A percentile compares a stretch with the other conserved stretches of the same genome.
Conservation (phyloP, 2,797 vertebrate species). For the Merluccius polli region DNA sequence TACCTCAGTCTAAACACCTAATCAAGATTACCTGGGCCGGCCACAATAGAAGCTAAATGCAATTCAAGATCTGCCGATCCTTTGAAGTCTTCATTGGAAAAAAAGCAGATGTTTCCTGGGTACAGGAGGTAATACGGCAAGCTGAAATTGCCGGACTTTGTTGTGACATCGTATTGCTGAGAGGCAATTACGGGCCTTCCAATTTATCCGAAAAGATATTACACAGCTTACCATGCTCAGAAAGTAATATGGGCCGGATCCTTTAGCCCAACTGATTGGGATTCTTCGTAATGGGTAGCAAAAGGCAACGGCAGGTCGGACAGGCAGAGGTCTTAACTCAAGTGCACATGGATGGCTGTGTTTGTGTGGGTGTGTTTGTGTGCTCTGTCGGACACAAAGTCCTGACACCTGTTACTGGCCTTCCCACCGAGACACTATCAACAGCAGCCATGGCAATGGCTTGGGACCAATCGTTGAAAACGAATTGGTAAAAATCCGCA, state of each 20-base stretch:
- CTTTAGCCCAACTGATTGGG: constrained; percentile 97
- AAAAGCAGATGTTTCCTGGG: constrained; percentile 93
- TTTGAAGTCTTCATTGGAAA: constrained; percentile 94
- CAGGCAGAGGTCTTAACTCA: constrained; percentile 80
- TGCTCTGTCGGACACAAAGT: constrained; percentile 26
- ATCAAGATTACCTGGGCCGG: constrained; percentile 94
- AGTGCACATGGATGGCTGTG: constrained; percentile 36
- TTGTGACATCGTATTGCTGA: constrained; percentile 91
- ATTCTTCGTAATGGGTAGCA: constrained; percentile 91
- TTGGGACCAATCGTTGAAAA: neutral
- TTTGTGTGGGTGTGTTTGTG: constrained; percentile 32
- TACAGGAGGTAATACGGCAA: constrained; percentile 92
- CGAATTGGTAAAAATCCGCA: neutral
- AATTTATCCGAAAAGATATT: constrained; percentile 98
- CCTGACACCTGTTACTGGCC: constrained; percentile 46
- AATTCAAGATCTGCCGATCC: constrained; percentile 92
- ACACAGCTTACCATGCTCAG: constrained; percentile 97
- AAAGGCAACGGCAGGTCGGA: constrained; percentile 67
- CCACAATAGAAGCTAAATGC: constrained; percentile 99
- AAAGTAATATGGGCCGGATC: constrained; percentile 94
- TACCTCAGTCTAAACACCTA: constrained; percentile 99
- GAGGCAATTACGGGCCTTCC: constrained; percentile 94
- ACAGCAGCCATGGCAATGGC: neutral
- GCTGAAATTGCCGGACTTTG: constrained; percentile 96
- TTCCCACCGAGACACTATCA: constrained; percentile 2